phyloP scores from a whole-genome alignment of 1,140 invertebrate genomes.

The Trachymyrmex cornetzi region DNA sequence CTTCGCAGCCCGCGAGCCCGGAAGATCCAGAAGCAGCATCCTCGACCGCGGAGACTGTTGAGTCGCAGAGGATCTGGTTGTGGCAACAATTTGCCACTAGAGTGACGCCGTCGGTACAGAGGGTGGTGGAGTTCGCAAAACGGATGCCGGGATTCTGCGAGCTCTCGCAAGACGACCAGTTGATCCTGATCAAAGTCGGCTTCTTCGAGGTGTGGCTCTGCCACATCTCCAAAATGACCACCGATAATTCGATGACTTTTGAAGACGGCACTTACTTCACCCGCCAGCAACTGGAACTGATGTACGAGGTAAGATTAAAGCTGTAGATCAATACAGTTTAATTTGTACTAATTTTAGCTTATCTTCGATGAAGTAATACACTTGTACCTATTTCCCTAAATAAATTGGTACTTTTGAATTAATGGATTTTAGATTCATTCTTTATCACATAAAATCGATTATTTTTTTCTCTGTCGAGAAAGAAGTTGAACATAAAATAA shows the following conservation, averaged over 20 bases:
- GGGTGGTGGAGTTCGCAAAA: slow-evolving; percentile 97
- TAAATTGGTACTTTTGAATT: neutral
- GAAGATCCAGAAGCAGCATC: slow-evolving; percentile 88
- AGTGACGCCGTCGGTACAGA: slow-evolving; percentile 95
- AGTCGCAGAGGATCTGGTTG: slow-evolving; percentile 90
- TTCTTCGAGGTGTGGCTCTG: slow-evolving; percentile 99
- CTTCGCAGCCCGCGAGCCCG: slow-evolving; percentile 84
- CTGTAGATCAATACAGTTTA: neutral
- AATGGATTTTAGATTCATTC: neutral
- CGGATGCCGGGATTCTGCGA: slow-evolving; percentile 95
- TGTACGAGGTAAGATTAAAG: slow-evolving; percentile 95
- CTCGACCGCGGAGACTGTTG: slow-evolving; percentile 89
- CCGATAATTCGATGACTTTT: slow-evolving; percentile 94
- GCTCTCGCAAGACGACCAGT: slow-evolving; percentile 96
- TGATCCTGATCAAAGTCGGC: slow-evolving; percentile 97
- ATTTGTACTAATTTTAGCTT: neutral
- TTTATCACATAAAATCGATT: neutral
- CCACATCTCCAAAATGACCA: slow-evolving; percentile 94
- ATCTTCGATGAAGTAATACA: neutral
- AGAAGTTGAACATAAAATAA: neutral
- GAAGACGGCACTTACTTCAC: slow-evolving; percentile 96
- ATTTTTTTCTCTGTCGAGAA: neutral
- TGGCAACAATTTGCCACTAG: slow-evolving; percentile 93
- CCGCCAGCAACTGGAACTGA: slow-evolving; percentile 94
- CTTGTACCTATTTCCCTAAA: neutral